A percentile compares a stretch with the other conserved stretches of the same genome.
These are phyloP conservation scores for Hirudinaria manillensis DNA, from an alignment of 2,888 invertebrate genomes.

Conservation along the genomic window DNA sequence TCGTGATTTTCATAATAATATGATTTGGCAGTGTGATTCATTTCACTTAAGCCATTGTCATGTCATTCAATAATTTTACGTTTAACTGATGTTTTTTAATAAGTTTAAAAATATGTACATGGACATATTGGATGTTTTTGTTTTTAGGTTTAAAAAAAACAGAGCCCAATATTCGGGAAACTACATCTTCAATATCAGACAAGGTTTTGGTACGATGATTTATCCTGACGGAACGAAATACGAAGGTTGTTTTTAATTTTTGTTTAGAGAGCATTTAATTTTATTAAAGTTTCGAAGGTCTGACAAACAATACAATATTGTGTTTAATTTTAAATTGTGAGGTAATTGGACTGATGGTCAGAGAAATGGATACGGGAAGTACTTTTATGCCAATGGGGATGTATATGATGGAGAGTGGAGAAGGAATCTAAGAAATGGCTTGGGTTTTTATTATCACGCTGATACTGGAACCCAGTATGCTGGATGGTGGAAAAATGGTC, in stretches of 20 bases:
- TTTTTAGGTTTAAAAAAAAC: constrained; percentile 50
- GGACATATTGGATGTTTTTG: too few relatives aligned
- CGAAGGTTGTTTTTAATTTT: constrained; percentile 59
- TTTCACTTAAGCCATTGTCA: too few relatives aligned
- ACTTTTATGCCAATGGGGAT: constrained; percentile 53
- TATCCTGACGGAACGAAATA: constrained; percentile 83
- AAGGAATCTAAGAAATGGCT: constrained; percentile 52
- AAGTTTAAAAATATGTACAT: too few relatives aligned
- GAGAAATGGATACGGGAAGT: constrained; percentile 53
- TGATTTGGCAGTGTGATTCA: too few relatives aligned
- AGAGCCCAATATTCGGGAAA: constrained; percentile 69
- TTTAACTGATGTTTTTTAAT: too few relatives aligned
- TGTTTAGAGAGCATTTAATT: too few relatives aligned
- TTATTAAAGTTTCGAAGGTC: too few relatives aligned
- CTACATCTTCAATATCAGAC: constrained; percentile 70
- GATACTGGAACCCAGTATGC: constrained; percentile 52
- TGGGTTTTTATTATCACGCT: constrained; percentile 52
- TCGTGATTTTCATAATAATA: too few relatives aligned
- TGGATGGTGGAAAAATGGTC: constrained; percentile 53
- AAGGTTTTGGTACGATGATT: constrained; percentile 72
- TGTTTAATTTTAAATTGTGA: constrained; percentile 14
- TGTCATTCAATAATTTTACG: too few relatives aligned
- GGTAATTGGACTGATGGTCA: constrained; percentile 55
- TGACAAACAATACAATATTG: not conserved
- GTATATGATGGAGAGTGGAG: constrained; percentile 55